Evolutionary conservation across 2,113 vertebrate genomes (phyloP), one percentile per base, ranked within the genome.

Genomic region (Lontra canadensis): DNA sequence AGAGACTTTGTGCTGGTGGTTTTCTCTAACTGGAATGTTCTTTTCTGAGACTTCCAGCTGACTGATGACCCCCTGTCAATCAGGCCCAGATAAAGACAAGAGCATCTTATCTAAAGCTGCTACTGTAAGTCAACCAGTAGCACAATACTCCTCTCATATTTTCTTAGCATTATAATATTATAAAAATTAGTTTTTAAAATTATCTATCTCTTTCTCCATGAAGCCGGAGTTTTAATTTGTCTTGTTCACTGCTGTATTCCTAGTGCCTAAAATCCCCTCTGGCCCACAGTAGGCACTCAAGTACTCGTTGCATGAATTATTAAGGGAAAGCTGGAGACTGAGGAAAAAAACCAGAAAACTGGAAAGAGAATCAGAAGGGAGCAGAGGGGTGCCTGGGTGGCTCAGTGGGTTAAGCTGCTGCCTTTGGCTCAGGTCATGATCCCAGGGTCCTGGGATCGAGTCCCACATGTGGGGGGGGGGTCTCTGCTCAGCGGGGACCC

Each of bases 281-380:
- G 76, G 25, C 12, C 26, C 52, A 93, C 23, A 90, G 49, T 6
- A 61, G 69, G 57, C 67, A 61, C 67, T 47, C 29, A 96, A 90
- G 63, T 92, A 88, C 73, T 74, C 87, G 31, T 25, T 83, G 47
- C 55, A 39, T n/a, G 67, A 88, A 93, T 94, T 84, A 81, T 71
- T 86, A 88, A 73, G 23, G 36, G 31, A 78, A 67, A 84, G 55
- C n/a, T 95, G 25, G 49, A 88, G 47, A 90, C 18, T 18, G 12
- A 83, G 73, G 73, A 9, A 44, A 78, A 71, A 29, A 17, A 63
- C 71, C 71, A 26, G 34, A 85, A 69, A 95, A 52, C 42, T 92
- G 47, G 26, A 96, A 96, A 90, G 90, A 91, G 95, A 97, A 93
- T 81, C 26, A 94, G 83, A 92, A 95, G 25, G 87, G n/a, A 74